phyloP scores from a whole-genome alignment of 1,140 invertebrate genomes.

The Bombus affinis region DNA sequence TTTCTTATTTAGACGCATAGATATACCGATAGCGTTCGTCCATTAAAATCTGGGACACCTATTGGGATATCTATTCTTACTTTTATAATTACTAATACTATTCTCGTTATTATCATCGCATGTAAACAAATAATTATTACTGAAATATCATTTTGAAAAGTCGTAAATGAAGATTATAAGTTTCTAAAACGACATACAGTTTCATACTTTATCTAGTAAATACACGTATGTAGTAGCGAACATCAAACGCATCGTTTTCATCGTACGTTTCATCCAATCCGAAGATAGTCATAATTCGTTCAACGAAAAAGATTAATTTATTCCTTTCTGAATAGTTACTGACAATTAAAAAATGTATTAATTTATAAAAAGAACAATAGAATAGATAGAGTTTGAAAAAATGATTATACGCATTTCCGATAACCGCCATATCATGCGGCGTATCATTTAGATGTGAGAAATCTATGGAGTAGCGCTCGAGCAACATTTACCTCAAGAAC shows the following conservation, averaged over 20 bases:
- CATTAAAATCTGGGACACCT: too few species aligned
- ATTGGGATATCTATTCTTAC: background rate
- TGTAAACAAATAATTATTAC: background rate
- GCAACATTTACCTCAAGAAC: background rate
- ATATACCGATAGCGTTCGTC: too few species aligned
- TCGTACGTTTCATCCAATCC: background rate
- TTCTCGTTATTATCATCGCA: background rate
- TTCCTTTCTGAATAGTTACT: background rate
- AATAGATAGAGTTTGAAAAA: background rate
- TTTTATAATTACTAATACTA: background rate
- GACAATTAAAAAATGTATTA: background rate
- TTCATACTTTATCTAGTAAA: constrained; percentile 3
- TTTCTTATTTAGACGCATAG: too few species aligned
- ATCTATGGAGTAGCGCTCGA: constrained; percentile 29
- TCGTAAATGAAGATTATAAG: background rate
- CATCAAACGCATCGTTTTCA: background rate
- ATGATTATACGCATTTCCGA: background rate
- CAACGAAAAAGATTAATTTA: background rate
- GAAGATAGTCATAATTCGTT: background rate
- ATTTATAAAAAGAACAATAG: background rate
- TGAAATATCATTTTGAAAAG: background rate
- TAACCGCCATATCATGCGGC: background rate
- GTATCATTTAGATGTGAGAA: constrained; percentile 36
- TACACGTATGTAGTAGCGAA: too few species aligned
- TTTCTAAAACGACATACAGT: background rate